phyloP scores from a whole-genome alignment of 2,113 vertebrate genomes.

The Corythoichthys intestinalis region DNA sequence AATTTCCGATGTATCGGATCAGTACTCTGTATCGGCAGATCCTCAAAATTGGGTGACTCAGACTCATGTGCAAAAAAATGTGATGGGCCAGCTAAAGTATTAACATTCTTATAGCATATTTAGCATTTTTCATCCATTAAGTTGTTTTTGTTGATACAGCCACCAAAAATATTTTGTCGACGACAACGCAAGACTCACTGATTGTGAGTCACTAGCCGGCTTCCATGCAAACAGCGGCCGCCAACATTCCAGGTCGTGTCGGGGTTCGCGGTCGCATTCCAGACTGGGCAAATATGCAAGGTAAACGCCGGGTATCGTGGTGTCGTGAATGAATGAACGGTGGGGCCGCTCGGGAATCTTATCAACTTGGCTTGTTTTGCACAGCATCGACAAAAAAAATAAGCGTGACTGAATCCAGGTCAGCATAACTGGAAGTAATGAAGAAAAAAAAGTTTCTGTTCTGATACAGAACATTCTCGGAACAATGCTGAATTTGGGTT shows the following conservation, averaged over 20 bases:
- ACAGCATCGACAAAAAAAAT: not conserved
- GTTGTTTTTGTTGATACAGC: not conserved
- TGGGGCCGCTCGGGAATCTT: not conserved
- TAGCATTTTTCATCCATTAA: too few relatives aligned
- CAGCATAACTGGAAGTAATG: not conserved
- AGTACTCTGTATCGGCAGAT: too few relatives aligned
- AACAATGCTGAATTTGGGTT: not conserved
- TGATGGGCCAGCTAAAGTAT: too few relatives aligned
- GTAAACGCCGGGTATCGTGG: not conserved
- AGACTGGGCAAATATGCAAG: not conserved
- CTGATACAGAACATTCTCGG: not conserved
- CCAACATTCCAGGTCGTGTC: not conserved
- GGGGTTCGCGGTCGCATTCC: not conserved
- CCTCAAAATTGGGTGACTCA: too few relatives aligned
- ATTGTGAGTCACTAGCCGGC: not conserved
- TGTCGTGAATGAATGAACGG: slow-evolving; percentile 1
- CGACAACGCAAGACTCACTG: not conserved
- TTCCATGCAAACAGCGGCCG: not conserved
- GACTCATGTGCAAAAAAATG: too few relatives aligned
- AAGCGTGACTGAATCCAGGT: not conserved
- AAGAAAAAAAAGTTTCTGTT: not conserved
- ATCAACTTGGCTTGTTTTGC: not conserved
- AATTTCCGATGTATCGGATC: too few relatives aligned
- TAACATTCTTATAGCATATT: too few relatives aligned
- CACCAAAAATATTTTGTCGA: not conserved